phyloP scores from a whole-genome alignment of 1,140 invertebrate genomes.

The Brachionus angularis region DNA sequence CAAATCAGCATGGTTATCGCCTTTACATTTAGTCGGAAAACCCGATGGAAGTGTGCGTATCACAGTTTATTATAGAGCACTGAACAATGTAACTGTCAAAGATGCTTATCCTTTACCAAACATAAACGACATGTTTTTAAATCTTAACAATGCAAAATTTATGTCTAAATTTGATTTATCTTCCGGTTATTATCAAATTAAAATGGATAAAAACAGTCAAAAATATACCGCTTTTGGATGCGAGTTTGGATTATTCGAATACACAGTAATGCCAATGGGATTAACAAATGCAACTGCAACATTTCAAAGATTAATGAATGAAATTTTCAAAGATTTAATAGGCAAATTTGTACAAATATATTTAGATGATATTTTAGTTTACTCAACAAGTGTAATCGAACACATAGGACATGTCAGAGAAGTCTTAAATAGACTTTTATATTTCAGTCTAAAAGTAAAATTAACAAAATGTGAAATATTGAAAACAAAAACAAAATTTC shows the following conservation, averaged over 20 bases:
- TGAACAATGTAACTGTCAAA: background rate
- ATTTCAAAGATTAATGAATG: conserved; percentile 43
- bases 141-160: background rate
- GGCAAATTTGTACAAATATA: background rate
- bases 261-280: conserved; percentile 37
- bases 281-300: conserved; percentile 31
- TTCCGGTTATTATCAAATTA: background rate
- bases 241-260: conserved; percentile 40
- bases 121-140: background rate
- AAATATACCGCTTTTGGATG: background rate
- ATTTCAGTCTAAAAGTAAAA: background rate
- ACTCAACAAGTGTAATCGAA: background rate
- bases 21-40: background rate
- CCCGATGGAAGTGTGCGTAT: background rate
- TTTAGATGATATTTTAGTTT: background rate
- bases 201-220: background rate
- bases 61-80: background rate
- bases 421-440: background rate
- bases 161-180: background rate
- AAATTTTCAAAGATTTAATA: background rate
- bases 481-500: background rate
- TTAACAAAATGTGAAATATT: background rate
- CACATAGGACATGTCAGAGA: background rate
- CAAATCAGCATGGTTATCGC: background rate
- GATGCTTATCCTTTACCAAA: background rate